Evolutionary conservation across 1,140 invertebrate genomes (phyloP).

Genomic region (Galleria mellonella): DNA sequence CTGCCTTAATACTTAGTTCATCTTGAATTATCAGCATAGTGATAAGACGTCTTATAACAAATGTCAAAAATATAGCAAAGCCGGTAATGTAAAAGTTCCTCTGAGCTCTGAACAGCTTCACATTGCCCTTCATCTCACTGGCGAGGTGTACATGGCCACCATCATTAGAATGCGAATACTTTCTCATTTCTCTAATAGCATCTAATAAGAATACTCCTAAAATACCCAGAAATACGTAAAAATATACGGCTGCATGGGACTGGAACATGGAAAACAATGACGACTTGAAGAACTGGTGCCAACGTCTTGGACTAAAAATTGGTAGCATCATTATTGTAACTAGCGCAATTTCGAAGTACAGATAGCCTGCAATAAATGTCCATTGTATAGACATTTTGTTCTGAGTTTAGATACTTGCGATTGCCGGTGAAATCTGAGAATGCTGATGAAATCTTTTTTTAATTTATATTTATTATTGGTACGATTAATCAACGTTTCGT

Average conservation of each 20-base stretch:
- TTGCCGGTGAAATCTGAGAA: no score
- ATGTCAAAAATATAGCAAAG: constrained; percentile 64
- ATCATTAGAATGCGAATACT: constrained; percentile 45
- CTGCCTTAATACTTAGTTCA: constrained; percentile 50
- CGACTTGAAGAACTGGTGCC: constrained; percentile 55
- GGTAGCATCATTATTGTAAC: constrained; percentile 56
- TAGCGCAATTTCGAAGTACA: constrained; percentile 56
- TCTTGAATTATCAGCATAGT: constrained; percentile 63
- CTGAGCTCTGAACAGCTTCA: constrained; percentile 64
- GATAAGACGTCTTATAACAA: constrained; percentile 56
- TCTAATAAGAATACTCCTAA: constrained; percentile 54
- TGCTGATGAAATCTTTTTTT: no score
- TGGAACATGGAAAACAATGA: constrained; percentile 44
- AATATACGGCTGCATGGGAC: constrained; percentile 46
- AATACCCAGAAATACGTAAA: constrained; percentile 51
- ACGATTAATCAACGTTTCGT: no score
- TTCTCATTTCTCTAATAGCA: constrained; percentile 62
- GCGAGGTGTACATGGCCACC: constrained; percentile 26
- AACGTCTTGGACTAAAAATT: constrained; percentile 57
- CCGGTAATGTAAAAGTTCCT: constrained; percentile 68
- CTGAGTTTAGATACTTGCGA: neutral
- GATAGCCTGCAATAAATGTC: constrained; percentile 60
- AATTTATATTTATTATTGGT: no score
- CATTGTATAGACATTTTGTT: constrained; percentile 60
- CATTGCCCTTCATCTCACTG: constrained; percentile 55